These are phyloP conservation scores for Venustoraphidia nigricollis DNA, from an alignment of 2,888 invertebrate species.

Conservation along the genomic window DNA sequence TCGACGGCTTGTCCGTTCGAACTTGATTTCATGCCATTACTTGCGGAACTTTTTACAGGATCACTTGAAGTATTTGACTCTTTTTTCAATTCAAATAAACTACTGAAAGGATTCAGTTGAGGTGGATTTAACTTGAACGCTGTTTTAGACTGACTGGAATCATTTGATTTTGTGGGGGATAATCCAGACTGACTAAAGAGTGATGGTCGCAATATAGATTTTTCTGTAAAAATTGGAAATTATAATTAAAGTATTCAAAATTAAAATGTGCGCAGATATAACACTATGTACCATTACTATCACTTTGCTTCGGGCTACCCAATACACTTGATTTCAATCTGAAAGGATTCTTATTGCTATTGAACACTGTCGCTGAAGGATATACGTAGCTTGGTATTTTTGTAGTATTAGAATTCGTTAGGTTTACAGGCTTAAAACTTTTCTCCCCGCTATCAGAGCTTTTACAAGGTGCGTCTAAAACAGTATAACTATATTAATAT, in stretches of 20 bases:
- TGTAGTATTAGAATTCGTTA: constrained; percentile 10
- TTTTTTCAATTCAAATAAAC: constrained; percentile 5
- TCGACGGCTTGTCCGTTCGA: too few species aligned
- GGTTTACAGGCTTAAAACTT: constrained; percentile 14
- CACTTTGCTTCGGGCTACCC: constrained; percentile 5
- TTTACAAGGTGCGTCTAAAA: constrained; percentile 16
- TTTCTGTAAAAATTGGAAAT: not conserved
- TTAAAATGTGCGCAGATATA: not conserved
- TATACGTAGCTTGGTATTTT: too few species aligned
- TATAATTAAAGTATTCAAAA: not conserved
- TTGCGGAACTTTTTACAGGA: not conserved
- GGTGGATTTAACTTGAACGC: constrained; percentile 22
- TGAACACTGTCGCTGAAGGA: too few species aligned
- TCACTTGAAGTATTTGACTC: not conserved
- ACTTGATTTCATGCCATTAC: not conserved
- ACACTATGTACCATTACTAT: constrained; percentile 1
- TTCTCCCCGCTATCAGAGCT: constrained; percentile 5
- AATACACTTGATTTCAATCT: constrained; percentile 10
- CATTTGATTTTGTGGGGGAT: not conserved
- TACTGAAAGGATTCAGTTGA: constrained; percentile 22
- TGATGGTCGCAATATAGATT: constrained; percentile 12
- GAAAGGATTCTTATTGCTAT: constrained; percentile 15
- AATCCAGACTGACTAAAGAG: not conserved
- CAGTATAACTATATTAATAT: not conserved
- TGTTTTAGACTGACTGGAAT: constrained; percentile 18